Evolutionary conservation across 2,113 vertebrate species (phyloP).

Genomic region (Lasiurus borealis): DNA sequence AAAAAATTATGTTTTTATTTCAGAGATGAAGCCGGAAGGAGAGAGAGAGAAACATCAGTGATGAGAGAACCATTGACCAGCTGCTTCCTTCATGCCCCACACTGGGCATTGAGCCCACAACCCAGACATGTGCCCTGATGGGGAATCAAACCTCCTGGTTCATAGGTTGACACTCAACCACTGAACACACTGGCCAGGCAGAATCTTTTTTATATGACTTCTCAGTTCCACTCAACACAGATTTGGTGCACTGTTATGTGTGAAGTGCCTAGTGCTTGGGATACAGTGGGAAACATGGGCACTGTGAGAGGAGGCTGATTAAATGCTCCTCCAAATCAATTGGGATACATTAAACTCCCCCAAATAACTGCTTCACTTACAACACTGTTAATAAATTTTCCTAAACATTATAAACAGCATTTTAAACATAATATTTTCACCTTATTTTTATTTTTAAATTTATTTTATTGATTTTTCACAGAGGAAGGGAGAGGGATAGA

Average conservation of each 20-base stretch:
- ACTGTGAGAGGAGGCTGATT: not conserved
- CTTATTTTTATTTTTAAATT: not conserved
- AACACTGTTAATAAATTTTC: not conserved
- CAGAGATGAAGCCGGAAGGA: too few species aligned
- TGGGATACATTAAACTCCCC: not conserved
- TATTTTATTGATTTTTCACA: too few species aligned
- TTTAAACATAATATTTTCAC: not conserved
- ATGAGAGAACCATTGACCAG: too few species aligned
- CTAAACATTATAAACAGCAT: conserved; percentile 3
- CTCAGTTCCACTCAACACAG: not conserved
- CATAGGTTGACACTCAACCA: too few species aligned
- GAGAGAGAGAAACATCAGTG: too few species aligned
- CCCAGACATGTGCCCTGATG: too few species aligned
- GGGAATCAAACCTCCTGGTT: too few species aligned
- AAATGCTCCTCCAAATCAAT: not conserved
- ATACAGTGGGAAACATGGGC: not conserved
- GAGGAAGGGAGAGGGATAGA: too few species aligned
- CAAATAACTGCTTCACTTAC: not conserved
- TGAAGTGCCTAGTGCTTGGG: not conserved
- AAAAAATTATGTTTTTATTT: too few species aligned
- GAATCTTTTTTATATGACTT: not conserved
- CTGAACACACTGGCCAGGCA: too few species aligned
- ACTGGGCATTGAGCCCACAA: too few species aligned
- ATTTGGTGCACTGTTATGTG: not conserved
- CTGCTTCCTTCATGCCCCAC: too few species aligned